These are phyloP conservation scores for Cetonia aurata DNA, from an alignment of 2,888 invertebrate species.

Conservation along the genomic window DNA sequence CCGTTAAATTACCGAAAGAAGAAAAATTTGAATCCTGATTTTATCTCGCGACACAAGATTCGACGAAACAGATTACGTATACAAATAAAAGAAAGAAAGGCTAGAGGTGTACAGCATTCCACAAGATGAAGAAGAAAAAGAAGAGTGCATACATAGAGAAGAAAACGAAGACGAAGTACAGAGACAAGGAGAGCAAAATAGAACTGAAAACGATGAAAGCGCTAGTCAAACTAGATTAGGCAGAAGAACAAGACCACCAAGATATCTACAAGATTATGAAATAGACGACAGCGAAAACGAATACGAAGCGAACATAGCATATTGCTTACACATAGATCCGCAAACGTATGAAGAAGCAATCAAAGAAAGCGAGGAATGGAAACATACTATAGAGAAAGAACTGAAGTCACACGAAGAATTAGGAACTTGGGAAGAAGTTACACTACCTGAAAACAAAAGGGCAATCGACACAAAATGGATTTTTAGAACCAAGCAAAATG, in stretches of 20 bases:
- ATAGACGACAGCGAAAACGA: background rate
- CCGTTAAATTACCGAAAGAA: constrained; percentile 7
- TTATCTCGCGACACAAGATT: constrained; percentile 48
- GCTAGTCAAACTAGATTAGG: constrained; percentile 2
- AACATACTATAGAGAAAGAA: constrained; percentile 36
- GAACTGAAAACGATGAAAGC: constrained; percentile 16
- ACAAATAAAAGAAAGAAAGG: too few species aligned
- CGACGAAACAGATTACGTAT: constrained; percentile 44
- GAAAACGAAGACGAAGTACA: constrained; percentile 18
- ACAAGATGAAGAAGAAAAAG: background rate
- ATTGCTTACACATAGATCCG: constrained; percentile 26
- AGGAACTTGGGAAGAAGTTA: constrained; percentile 34
- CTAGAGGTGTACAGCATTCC: background rate
- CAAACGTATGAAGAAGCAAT: constrained; percentile 28
- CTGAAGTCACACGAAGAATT: constrained; percentile 24
- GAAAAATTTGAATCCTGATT: constrained; percentile 46
- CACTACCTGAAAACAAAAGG: constrained; percentile 8
- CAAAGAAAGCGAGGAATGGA: constrained; percentile 27
- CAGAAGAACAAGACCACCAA: constrained; percentile 36
- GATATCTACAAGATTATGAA: constrained; percentile 37
- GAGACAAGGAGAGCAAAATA: constrained; percentile 43
- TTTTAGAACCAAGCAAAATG: constrained; percentile 48
- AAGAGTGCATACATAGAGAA: background rate
- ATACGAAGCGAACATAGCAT: constrained; percentile 6
- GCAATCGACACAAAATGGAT: constrained; percentile 48